phyloP scores from a whole-genome alignment of 2,888 invertebrate genomes.

The Pasiphila rectangulata region DNA sequence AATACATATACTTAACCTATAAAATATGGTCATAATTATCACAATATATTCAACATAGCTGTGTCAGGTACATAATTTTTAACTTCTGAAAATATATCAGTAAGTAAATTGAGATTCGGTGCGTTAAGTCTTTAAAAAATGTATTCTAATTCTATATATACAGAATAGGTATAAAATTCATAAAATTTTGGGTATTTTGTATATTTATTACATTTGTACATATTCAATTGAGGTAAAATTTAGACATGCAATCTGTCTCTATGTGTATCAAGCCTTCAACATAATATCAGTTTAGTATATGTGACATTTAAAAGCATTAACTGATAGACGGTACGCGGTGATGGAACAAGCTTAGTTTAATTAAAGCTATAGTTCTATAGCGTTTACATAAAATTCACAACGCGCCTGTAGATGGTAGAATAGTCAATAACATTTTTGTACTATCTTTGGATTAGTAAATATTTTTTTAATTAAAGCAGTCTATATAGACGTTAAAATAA shows the following conservation, averaged over 20 bases:
- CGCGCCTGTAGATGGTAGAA: too few relatives aligned
- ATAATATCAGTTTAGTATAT: too few relatives aligned
- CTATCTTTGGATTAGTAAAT: background rate
- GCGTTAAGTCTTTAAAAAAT: background rate
- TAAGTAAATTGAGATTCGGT: background rate
- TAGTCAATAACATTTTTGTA: too few relatives aligned
- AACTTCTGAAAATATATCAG: background rate
- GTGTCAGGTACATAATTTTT: slow-evolving; percentile 40
- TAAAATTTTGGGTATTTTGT: too few relatives aligned
- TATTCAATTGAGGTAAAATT: background rate
- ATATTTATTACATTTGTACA: background rate
- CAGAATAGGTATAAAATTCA: too few relatives aligned
- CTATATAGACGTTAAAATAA: slow-evolving; percentile 5
- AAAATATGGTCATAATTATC: slow-evolving; percentile 40
- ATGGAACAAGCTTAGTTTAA: too few relatives aligned
- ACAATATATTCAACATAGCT: slow-evolving; percentile 42
- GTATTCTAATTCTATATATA: too few relatives aligned
- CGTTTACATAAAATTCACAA: too few relatives aligned
- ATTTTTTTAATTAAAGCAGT: background rate
- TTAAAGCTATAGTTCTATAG: too few relatives aligned
- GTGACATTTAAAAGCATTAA: too few relatives aligned
- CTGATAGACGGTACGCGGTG: too few relatives aligned
- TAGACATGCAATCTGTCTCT: background rate
- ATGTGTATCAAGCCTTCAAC: too few relatives aligned
- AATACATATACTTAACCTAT: slow-evolving; percentile 31